Evolutionary conservation across 2,113 vertebrate genomes (phyloP), one percentile per base, ranked within the genome.

Genomic region (Chlorodrepanis virens): DNA sequence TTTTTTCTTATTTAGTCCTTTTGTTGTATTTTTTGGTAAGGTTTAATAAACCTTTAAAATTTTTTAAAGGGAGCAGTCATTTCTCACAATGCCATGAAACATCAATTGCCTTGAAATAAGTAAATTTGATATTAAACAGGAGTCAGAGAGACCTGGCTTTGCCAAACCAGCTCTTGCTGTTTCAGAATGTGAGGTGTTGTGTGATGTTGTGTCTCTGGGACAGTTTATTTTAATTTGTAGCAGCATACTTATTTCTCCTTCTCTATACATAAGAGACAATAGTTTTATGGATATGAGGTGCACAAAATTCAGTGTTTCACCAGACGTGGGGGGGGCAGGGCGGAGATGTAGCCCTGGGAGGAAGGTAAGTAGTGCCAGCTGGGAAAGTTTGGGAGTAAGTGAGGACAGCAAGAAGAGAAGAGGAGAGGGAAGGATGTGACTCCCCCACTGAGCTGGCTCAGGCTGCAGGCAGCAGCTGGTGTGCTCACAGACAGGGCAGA

Each of bases 381-480:
- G 22, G 39, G 37, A 33, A 87, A 33, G 9, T 10, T 3, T 12
- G 18, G 28, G 37, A 60, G 9, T 47, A 16, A 57, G 14, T 31
- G 28, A 70, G 15, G 19, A 20, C 21, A 61, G 19, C 8, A 16
- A 61, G 40, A 70, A 37, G 14, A 33, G 57, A 5, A 40, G 52
- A 57, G 14, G 27, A 45, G 24, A 63, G 10, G 23, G 20, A 70
- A 29, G 29, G 24, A 47, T 0, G 0, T 11, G 12, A 8, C 15
- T 78, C 22, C 10, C 9, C 0, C 4, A 8, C 23, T n/a, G 47
- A 22, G 6, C 9, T 27, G 40, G 7, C 14, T 14, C 0, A 0
- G 37, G 37, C 33, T 18, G 22, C 53, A 37, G 52, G 12, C 35
- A 10, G 21, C 20, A n/a, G 9, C n/a, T 1, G 7, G 4, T 23